phyloP scores from a whole-genome alignment of 1,140 invertebrate genomes.

The Penaeus indicus region DNA sequence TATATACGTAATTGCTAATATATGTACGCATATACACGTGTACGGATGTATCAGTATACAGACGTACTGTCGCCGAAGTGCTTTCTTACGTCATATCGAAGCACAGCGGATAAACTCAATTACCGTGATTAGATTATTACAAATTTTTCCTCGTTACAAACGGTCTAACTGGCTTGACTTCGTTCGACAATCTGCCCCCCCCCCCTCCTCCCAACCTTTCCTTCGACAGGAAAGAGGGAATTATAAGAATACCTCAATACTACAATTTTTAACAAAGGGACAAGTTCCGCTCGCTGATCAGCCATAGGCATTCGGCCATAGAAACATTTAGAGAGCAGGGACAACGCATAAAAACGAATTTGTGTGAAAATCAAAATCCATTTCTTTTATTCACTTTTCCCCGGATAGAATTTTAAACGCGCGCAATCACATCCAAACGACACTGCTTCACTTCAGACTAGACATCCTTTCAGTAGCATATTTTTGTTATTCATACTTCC shows the following conservation, averaged over 20 bases:
- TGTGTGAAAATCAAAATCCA: too few relatives aligned
- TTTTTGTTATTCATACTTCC: too few relatives aligned
- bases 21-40: background rate
- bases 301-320: background rate
- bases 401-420: too few relatives aligned
- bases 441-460: too few relatives aligned
- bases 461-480: too few relatives aligned
- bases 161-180: background rate
- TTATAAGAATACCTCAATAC: conserved; percentile 42
- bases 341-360: background rate
- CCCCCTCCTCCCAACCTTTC: conserved; percentile 1
- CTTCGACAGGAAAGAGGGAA: conserved; percentile 47
- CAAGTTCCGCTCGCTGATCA: background rate
- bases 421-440: too few relatives aligned
- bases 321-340: conserved; percentile 7
- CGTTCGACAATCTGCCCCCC: background rate
- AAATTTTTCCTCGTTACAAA: conserved; percentile 20
- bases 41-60: conserved; percentile 15
- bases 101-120: background rate
- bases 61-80: too few relatives aligned
- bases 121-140: conserved; percentile 24
- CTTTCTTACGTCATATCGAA: too few relatives aligned
- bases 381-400: too few relatives aligned
- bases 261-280: conserved; percentile 27
- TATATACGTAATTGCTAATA: too few relatives aligned